These are phyloP conservation scores for Pilophorus perplexus DNA, from an alignment of 2,888 invertebrate genomes.

Conservation along the genomic window DNA sequence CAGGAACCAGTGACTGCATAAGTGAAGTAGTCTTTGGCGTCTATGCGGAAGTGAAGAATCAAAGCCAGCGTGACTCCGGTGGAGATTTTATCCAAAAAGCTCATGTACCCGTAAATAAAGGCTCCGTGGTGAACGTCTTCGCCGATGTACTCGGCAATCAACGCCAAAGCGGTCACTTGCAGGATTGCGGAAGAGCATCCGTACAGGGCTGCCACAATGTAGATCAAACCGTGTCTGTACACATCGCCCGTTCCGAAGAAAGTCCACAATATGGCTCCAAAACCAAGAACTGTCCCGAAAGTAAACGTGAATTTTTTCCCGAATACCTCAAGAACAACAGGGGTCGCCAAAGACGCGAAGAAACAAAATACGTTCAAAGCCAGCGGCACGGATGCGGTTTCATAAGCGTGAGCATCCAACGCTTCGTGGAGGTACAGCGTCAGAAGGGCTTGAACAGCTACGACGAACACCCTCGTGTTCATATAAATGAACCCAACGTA, in stretches of 20 bases:
- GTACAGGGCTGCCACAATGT: conserved; percentile 15
- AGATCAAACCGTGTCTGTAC: conserved; percentile 12
- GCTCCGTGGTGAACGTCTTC: conserved; percentile 35
- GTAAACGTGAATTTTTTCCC: conserved; percentile 16
- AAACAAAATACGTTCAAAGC: conserved; percentile 30
- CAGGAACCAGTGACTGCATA: not conserved
- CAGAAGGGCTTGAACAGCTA: conserved; percentile 74
- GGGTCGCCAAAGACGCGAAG: not conserved
- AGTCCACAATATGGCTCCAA: conserved; percentile 19
- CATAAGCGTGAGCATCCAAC: conserved; percentile 7
- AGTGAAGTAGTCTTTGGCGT: not conserved
- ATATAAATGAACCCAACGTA: conserved; percentile 65
- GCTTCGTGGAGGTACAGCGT: conserved; percentile 36
- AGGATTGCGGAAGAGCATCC: conserved; percentile 13
- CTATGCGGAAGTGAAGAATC: not conserved
- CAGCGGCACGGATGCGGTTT: conserved; percentile 33
- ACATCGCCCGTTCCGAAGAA: conserved; percentile 9
- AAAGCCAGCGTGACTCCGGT: conserved; percentile 19
- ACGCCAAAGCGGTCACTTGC: conserved; percentile 30
- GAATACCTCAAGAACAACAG: not conserved
- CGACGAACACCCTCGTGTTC: conserved; percentile 79
- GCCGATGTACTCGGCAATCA: conserved; percentile 35
- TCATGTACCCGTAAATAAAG: conserved; percentile 40
- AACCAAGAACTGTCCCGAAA: not conserved
- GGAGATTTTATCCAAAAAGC: conserved; percentile 38